Evolutionary conservation across 92 coral and sea anemone genomes (phyloP), one percentile per base, ranked within the genome.

Genomic region (Montipora capitata): DNA sequence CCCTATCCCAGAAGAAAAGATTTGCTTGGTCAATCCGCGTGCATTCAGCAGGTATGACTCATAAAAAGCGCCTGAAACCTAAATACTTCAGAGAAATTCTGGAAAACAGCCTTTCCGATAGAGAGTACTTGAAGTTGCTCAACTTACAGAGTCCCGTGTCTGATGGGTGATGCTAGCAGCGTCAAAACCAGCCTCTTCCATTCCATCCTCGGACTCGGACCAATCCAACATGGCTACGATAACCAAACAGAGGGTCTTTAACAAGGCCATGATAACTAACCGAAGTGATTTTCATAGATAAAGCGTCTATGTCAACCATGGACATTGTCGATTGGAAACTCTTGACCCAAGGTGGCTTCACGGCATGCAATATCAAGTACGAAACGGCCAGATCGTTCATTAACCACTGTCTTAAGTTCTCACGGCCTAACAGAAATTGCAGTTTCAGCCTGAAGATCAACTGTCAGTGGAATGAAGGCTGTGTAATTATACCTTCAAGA

Each of bases 301-400:
- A 86, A 43, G 90, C 90, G 0, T 56, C 78, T 0, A 49, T 71
- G 27, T 48, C 68, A 1, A 77, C 79, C 4, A 68, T 86, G 85
- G 78, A 67, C 85, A 52, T 86, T 12, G 79, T 54, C 10, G 79
- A 86, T 59, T 86, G 90, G 78, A 86, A 86, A n/a, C 68, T 86
- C 14, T 62, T 54, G 79, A 82, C 35, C 35, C 35, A 27, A 27
- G 35, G 35, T 27, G 35, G 35, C 2, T 27, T 0, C 27, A 48
- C 90, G 7, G 35, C 35, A 27, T 27, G 35, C 35, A 1, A 27
- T 27, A 27, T 27, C 35, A 27, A 27, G 35, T 27, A 68, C n/a
- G 35, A 78, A 57, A 71, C 84, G 0, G 57, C 56, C 84, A 74
- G 76, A 85, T 43, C 74, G 77, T 11, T 85, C 84, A 16, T 68